Conservation (phyloP, 2,797 vertebrate species). For the Syngnathus acus region DNA sequence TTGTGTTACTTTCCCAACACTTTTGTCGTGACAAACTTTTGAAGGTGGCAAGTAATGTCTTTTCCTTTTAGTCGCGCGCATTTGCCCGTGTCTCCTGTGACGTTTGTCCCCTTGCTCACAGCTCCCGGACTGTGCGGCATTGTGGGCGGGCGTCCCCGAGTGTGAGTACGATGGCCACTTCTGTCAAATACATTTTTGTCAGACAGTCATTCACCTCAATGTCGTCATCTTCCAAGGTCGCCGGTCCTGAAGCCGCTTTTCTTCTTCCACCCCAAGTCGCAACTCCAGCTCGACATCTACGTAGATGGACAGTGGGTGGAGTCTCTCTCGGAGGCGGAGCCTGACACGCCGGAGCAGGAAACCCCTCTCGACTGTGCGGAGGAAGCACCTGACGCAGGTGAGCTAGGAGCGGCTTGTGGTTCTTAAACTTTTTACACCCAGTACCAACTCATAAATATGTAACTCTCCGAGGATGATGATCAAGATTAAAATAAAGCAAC, state of each 20-base stretch:
- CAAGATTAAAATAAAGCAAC: background rate
- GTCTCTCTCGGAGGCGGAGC: conserved; percentile 56
- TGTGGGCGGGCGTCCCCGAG: conserved; percentile 74
- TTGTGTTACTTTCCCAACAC: too few species aligned
- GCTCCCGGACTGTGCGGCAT: conserved; percentile 77
- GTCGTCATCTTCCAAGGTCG: conserved; percentile 57
- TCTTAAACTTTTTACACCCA: background rate
- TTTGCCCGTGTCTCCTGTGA: background rate
- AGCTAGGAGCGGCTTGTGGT: background rate
- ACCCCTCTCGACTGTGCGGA: conserved; percentile 32
- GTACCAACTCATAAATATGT: background rate
- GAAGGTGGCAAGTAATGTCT: too few species aligned
- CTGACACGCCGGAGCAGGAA: conserved; percentile 47
- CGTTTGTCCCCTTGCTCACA: conserved; percentile 24
- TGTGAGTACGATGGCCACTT: conserved; percentile 59
- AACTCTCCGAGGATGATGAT: too few species aligned
- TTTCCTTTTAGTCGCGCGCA: too few species aligned
- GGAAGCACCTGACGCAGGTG: conserved; percentile 61
- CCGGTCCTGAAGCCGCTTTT: conserved; percentile 82
- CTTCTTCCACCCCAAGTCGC: conserved; percentile 74
- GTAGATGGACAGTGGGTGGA: conserved; percentile 70
- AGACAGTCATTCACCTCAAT: background rate
- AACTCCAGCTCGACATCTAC: conserved; percentile 70
- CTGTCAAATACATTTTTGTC: too few species aligned
- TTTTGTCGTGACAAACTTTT: too few species aligned